These are phyloP conservation scores for Stomorhina lunata DNA, from an alignment of 2,888 invertebrate species.

Conservation along the genomic window DNA sequence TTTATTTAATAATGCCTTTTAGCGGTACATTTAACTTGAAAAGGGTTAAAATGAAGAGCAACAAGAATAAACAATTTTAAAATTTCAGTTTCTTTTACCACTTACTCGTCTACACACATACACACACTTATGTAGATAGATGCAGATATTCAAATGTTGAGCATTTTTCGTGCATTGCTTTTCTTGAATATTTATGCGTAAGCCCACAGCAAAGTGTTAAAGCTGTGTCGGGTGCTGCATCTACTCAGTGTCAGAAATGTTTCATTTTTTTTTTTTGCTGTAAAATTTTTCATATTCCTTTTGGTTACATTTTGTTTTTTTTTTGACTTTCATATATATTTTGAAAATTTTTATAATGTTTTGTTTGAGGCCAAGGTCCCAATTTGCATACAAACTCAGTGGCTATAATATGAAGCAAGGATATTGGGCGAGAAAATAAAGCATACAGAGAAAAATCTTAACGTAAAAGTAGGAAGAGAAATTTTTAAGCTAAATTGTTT, in stretches of 20 bases:
- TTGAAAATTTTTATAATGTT: slow-evolving; percentile 14
- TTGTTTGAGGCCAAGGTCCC: slow-evolving; percentile 56
- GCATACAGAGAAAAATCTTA: background rate
- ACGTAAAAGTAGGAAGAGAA: too few species aligned
- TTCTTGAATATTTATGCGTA: slow-evolving; percentile 59
- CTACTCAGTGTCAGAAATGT: slow-evolving; percentile 39
- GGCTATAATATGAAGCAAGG: slow-evolving; percentile 12
- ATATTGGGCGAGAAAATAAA: slow-evolving; percentile 13
- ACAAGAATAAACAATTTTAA: background rate
- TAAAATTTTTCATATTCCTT: slow-evolving; percentile 24
- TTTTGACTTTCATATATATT: slow-evolving; percentile 12
- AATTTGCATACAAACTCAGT: slow-evolving; percentile 51
- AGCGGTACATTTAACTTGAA: slow-evolving; percentile 31
- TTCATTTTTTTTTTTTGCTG: slow-evolving; percentile 33
- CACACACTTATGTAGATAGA: background rate
- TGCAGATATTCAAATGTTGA: background rate
- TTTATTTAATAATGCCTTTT: slow-evolving; percentile 35
- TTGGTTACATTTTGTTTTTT: slow-evolving; percentile 2
- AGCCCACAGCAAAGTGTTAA: slow-evolving; percentile 49
- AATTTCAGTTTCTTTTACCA: background rate
- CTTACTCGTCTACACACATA: too few species aligned
- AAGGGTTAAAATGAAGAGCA: slow-evolving; percentile 35
- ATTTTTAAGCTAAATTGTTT: too few species aligned
- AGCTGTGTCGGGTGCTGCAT: slow-evolving; percentile 8
- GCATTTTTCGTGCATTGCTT: slow-evolving; percentile 1